Percentiles rank a stretch among this genome's conserved stretches.
These are phyloP conservation scores for Drosophila punjabiensis DNA, from an alignment of 1,140 invertebrate genomes.

Conservation along the genomic window DNA sequence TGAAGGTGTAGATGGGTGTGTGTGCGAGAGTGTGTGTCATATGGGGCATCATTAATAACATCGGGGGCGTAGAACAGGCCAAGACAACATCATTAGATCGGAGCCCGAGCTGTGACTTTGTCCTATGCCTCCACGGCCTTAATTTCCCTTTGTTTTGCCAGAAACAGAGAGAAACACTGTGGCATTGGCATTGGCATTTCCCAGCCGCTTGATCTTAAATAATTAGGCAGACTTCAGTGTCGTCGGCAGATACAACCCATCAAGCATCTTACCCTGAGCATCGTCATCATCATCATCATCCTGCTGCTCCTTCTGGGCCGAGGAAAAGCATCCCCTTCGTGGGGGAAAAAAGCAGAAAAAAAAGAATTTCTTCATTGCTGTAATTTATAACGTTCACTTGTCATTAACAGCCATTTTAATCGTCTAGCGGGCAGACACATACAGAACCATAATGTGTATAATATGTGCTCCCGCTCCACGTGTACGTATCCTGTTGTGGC, in stretches of 20 bases:
- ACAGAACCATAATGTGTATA: constrained; percentile 24
- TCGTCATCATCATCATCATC: constrained; percentile 7
- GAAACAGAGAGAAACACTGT: not conserved
- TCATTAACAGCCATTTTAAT: constrained; percentile 83
- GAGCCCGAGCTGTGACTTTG: constrained; percentile 28
- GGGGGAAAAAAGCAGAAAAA: constrained; percentile 14
- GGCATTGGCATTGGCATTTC: constrained; percentile 58
- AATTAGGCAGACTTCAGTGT: constrained; percentile 77
- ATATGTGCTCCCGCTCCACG: constrained; percentile 5
- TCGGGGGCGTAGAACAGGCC: constrained; percentile 35
- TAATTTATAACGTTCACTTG: constrained; percentile 83
- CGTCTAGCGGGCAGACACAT: constrained; percentile 55
- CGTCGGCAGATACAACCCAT: constrained; percentile 59
- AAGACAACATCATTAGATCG: constrained; percentile 76
- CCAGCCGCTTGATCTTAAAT: constrained; percentile 73
- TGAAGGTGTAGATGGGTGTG: constrained; percentile 15
- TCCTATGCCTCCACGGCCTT: constrained; percentile 41
- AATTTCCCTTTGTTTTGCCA: constrained; percentile 78
- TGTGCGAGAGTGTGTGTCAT: constrained; percentile 47
- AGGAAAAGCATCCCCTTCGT: constrained; percentile 3
- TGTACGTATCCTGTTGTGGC: constrained; percentile 35
- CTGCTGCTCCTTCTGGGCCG: not conserved
- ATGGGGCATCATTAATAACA: constrained; percentile 80
- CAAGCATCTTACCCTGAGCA: constrained; percentile 19
- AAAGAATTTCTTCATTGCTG: constrained; percentile 78